Conservation (phyloP, 2,113 vertebrate species). For the Quiscalus mexicanus region DNA sequence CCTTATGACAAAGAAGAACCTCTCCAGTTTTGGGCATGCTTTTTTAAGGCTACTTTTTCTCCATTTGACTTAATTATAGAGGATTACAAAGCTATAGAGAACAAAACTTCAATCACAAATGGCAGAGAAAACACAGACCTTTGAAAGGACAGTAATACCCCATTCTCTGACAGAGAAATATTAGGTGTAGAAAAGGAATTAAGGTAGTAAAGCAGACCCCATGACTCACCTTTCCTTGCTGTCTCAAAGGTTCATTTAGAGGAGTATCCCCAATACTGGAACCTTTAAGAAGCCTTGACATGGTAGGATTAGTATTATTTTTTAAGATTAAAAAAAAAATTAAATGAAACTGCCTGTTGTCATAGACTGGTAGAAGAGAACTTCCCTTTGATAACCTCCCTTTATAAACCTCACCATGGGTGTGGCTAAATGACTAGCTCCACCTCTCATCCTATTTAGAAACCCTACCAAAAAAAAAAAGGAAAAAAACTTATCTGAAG, state of each 20-base stretch:
- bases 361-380: background rate
- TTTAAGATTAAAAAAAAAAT: background rate
- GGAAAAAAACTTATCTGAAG: background rate
- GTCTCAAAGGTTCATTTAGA: background rate
- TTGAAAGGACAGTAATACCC: background rate
- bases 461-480: background rate
- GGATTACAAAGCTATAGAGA: background rate
- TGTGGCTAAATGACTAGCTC: conserved; percentile 39
- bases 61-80: background rate
- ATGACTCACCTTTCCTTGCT: conserved; percentile 51
- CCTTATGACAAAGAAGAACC: background rate
- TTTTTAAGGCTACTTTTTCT: background rate
- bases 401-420: conserved; percentile 43
- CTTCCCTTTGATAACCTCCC: background rate
- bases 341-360: background rate
- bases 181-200: background rate
- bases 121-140: background rate
- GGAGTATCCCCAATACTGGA: background rate
- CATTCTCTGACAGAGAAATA: background rate
- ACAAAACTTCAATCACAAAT: background rate
- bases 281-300: background rate
- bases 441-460: conserved; percentile 32
- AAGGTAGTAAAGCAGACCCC: background rate
- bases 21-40: background rate
- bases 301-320: background rate